Evolutionary conservation across 1,140 invertebrate species (phyloP).

Genomic region (Lepidurus arcticus): DNA sequence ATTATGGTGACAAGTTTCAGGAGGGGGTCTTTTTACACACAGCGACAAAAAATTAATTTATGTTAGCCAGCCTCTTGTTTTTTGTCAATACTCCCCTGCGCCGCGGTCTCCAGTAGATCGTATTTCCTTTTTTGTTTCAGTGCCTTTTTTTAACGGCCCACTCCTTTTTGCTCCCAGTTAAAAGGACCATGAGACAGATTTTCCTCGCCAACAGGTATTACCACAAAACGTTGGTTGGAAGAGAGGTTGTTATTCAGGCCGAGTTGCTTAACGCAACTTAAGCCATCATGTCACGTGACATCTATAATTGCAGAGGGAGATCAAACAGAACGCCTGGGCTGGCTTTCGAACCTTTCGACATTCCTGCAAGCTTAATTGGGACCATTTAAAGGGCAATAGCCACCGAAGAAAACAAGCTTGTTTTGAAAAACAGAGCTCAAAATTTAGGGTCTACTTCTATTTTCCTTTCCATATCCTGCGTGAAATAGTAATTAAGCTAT

Average conservation of each 20-base stretch:
- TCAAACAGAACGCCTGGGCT: background rate
- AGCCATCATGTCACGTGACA: background rate
- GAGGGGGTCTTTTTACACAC: background rate
- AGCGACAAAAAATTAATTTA: conserved; percentile 3
- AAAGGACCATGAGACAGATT: background rate
- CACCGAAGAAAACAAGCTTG: too few species aligned
- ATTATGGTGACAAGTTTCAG: conserved; percentile 22
- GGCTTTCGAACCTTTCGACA: background rate
- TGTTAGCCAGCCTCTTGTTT: conserved; percentile 10
- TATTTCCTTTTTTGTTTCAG: background rate
- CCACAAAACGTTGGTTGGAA: background rate
- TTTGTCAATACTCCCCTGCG: background rate
- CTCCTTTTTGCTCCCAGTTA: background rate
- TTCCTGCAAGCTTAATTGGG: background rate
- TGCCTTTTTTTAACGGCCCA: background rate
- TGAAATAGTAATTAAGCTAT: too few species aligned
- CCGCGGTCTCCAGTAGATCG: background rate
- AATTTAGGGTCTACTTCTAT: too few species aligned
- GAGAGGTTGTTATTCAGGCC: background rate
- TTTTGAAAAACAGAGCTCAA: too few species aligned
- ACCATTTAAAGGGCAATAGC: background rate
- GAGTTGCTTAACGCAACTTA: background rate
- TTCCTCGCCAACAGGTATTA: conserved; percentile 4
- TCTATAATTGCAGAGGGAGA: background rate
- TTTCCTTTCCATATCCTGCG: too few species aligned